Base-by-base conservation (phyloP, 2,797 vertebrate genomes). In the Anguilla megastoma region DNA sequence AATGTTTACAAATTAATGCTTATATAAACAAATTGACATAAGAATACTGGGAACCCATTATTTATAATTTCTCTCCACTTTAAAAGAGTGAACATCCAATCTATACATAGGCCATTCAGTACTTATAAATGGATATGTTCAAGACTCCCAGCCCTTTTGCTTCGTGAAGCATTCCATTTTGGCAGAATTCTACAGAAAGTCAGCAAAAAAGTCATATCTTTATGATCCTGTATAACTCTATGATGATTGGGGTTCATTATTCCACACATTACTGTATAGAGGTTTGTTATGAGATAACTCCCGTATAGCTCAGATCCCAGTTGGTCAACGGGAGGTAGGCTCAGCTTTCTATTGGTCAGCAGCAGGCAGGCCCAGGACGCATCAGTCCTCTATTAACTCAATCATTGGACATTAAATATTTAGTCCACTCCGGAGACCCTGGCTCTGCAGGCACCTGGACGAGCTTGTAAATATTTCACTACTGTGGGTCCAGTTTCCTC, bases 341-440 rank as follows among this genome's bases (percentile, higher is more conserved):
- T 91, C 91, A 9, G 87, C 87, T 93, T 92, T 87, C 91, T 69
- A 88, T 87, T 88, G 86, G 76, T 83, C 21, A 82, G 89, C 91
- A 92, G 91, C 76, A 89, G 56, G 80, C n/a, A 54, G 90, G 89
- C 85, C 27, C 41, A 21, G 21, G 9, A 71, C 90, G 86, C 21
- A 36, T 90, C 71, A 48, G 85, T 41, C 30, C 36, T 66, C 30
- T n/a, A 58, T 74, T 88, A 54, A 79, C 86, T 88, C 84, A 85
- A 87, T 83, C 93, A 90, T 89, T 86, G 80, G 3, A 18, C 85
- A 95, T 95, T 82, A 96, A 96, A 95, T 94, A 96, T 96, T 95
- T 89, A 95, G 87, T 0, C 84, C 91, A 87, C 89, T 88, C 88
- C 36, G 56, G 82, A 91, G 90, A 88, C 91, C 87, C 69, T 71